Conservation (phyloP, 2,113 vertebrate genomes). For the Myiozetetes cayanensis region DNA sequence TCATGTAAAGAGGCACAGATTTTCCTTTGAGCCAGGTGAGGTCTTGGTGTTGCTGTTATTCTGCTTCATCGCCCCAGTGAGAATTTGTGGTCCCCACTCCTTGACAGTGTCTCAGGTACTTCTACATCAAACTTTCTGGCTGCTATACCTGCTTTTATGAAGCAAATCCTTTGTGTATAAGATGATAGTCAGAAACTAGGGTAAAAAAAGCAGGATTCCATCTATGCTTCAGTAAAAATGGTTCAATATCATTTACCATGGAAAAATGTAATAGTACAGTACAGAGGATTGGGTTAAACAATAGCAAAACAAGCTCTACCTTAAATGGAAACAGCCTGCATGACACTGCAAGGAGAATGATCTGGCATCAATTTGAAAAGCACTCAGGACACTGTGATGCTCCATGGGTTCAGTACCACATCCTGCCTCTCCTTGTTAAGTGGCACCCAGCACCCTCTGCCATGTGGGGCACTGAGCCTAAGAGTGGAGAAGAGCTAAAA, state of each 20-base stretch:
- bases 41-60: background rate
- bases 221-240: background rate
- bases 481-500: background rate
- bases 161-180: background rate
- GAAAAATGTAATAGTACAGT: slow-evolving; percentile 55
- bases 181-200: background rate
- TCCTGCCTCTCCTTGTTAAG: background rate
- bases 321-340: slow-evolving; percentile 53
- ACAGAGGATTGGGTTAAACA: slow-evolving; percentile 53
- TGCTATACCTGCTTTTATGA: background rate
- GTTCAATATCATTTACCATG: slow-evolving; percentile 35
- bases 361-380: slow-evolving; percentile 36
- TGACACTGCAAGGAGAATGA: slow-evolving; percentile 36
- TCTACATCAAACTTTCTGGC: background rate
- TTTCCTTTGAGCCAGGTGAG: background rate
- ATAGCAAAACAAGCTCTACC: slow-evolving; percentile 24
- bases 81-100: background rate
- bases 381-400: background rate
- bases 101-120: background rate
- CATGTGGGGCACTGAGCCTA: background rate
- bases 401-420: background rate
- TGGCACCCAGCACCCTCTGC: background rate
- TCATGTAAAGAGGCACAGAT: background rate
- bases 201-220: background rate
- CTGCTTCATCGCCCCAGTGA: background rate